phyloP scores from a whole-genome alignment of 1,140 invertebrate species.

The Maconellicoccus hirsutus region DNA sequence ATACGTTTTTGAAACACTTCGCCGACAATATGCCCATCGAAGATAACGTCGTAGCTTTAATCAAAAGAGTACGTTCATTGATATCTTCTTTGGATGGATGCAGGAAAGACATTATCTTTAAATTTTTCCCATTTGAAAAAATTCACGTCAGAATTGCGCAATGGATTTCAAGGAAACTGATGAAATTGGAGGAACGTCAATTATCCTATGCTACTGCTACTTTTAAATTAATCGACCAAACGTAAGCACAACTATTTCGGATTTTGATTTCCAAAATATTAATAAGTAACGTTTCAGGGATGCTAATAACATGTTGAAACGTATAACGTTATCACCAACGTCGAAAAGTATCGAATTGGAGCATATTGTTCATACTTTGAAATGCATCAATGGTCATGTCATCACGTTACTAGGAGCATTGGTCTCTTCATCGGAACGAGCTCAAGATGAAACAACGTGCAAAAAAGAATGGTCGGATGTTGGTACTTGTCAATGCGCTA shows the following conservation, averaged over 20 bases:
- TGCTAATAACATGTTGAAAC: neutral
- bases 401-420: neutral
- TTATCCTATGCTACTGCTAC: neutral
- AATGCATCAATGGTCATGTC: neutral
- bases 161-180: neutral
- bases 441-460: neutral
- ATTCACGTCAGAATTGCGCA: neutral
- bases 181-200: neutral
- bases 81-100: neutral
- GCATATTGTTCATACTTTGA: neutral
- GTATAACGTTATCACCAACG: neutral
- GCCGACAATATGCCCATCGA: neutral
- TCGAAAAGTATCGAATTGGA: neutral
- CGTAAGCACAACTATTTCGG: neutral
- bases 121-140: neutral
- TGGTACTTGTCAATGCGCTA: neutral
- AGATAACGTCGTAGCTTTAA: neutral
- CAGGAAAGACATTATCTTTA: neutral
- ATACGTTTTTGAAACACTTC: neutral
- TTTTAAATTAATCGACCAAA: neutral
- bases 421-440: neutral
- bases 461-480: neutral
- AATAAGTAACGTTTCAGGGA: neutral
- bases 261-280: neutral
- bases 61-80: neutral